Conservation (phyloP, 2,797 vertebrate species). For the Rhabdomys pumilio region DNA sequence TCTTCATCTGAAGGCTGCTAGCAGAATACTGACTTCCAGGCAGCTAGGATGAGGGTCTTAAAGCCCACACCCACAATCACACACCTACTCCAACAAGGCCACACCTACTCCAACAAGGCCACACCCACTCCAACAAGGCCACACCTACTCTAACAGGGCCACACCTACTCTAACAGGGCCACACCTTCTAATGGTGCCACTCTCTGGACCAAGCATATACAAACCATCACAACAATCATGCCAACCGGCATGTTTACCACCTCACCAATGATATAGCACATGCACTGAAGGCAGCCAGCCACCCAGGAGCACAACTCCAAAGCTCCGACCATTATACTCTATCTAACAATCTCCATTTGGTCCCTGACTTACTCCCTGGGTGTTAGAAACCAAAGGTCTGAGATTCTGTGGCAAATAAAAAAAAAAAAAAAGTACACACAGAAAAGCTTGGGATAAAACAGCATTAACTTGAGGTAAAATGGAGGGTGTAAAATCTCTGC, state of each 20-base stretch:
- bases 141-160: no score
- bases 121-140: no score
- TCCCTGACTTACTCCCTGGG: neutral
- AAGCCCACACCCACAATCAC: neutral
- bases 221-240: neutral
- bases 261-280: neutral
- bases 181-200: no score
- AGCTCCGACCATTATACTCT: accelerated
- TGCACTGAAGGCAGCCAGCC: neutral
- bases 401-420: conserved; percentile 5
- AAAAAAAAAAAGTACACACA: neutral
- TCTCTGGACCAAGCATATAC: no score
- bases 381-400: neutral
- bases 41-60: neutral
- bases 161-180: no score
- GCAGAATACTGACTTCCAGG: neutral
- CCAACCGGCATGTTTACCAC: neutral
- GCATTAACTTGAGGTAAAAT: neutral
- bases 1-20: no score
- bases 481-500: conserved; percentile 13
- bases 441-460: conserved; percentile 49
- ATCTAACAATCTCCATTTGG: neutral
- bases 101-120: no score
- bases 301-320: neutral
- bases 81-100: no score